Percentiles rank a stretch among this genome's conserved stretches.
Evolutionary conservation across 23 tunicate species (phyloP).

Genomic region (Clavelina lepadiformis): DNA sequence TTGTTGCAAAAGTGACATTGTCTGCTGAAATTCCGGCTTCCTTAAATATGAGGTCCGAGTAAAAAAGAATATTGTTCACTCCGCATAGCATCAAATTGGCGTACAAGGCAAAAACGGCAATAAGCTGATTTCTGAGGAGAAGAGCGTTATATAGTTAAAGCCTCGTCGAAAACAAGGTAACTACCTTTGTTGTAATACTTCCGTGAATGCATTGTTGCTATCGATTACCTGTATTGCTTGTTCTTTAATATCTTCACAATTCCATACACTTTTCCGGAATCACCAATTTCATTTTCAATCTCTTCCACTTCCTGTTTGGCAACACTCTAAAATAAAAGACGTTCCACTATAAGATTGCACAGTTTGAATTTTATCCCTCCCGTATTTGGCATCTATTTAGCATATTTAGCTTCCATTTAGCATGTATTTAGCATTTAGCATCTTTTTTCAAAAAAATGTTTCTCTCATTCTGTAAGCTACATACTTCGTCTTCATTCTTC

Average conservation of each 20-base stretch:
- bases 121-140: constrained; percentile 28
- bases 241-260: neutral
- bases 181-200: too few species aligned
- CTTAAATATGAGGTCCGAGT: constrained; percentile 34
- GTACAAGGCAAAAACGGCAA: constrained; percentile 26
- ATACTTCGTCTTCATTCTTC: too few species aligned
- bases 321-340: neutral
- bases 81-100: constrained; percentile 46
- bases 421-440: too few species aligned
- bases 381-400: too few species aligned
- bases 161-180: too few species aligned
- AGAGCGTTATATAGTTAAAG: constrained; percentile 4
- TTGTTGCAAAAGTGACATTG: constrained; percentile 35
- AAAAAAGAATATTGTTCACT: constrained; percentile 26
- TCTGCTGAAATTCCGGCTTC: constrained; percentile 50
- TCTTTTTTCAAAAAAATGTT: too few species aligned
- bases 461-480: too few species aligned
- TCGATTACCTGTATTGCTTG: constrained; percentile 20
- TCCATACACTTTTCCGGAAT: neutral
- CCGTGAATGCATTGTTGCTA: too few species aligned
- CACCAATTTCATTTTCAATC: neutral
- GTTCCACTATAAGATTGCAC: neutral
- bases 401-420: too few species aligned
- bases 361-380: too few species aligned
- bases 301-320: neutral